Base-by-base conservation (phyloP, 2,797 vertebrate genomes). In the Phylloscopus collybita region DNA sequence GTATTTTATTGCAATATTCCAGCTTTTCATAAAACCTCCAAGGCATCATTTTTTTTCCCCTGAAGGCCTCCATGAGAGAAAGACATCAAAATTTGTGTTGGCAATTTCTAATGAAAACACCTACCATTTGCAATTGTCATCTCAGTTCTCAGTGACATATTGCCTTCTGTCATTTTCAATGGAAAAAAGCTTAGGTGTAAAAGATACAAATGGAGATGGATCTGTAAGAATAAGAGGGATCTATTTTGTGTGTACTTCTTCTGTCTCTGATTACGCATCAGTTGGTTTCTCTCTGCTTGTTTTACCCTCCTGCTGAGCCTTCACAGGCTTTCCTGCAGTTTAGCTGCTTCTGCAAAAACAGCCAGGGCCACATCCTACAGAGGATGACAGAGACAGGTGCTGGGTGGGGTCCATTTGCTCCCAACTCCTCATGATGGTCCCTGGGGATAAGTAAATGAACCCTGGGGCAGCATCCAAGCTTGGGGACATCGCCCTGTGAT, bases 1-100 rank as follows among this genome's bases (percentile, higher is more conserved):
- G 47, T 69, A 53, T 91, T 96, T 94, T 91, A 94, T 64, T 91
- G 93, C 83, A 90, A 80, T 95, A 92, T 91, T 86, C 78, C 49
- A 76, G 74, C 57, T 80, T 95, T 93, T 78, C 26, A 72, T 87
- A 93, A 90, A 91, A 86, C 72, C 94, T 95, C 50, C 9, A 62
- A 87, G 93, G 88, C 72, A 72, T 75, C 4, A 0, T 75, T 90
- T 81, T 80, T 80, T 79, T 44, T 42, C 5, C 2, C 1, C 32
- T 22, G 4, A 64, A 87, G 65, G 47, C 65, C 42, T 95, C 38
- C 13, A 32, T 27, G 53, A 45, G 73, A 83, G 94, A 91, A 74
- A 74, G 64, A 61, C 17, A 53, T 64, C 29, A 78, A 89, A 93
- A 93, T 19, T 66, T 90, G 92, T 73, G 49, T 25, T 47, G n/a